Percentiles rank a stretch among this genome's conserved stretches.
These are phyloP conservation scores for Chymomyza procnemis DNA, from an alignment of 2,888 invertebrate species.

Conservation along the genomic window DNA sequence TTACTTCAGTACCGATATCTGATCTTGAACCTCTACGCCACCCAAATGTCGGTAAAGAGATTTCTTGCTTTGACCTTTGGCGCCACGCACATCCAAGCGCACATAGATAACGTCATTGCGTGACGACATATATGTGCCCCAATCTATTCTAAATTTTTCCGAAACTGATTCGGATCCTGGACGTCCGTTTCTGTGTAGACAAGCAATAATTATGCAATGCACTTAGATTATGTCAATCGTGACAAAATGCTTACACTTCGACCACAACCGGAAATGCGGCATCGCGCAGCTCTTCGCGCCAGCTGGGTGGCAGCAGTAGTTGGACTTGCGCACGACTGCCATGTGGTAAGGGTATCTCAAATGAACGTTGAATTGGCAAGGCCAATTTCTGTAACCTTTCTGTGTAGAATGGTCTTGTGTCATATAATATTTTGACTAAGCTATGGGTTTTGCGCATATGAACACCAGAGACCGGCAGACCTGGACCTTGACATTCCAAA, in stretches of 20 bases:
- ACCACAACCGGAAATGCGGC: constrained; percentile 93
- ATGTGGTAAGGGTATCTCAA: constrained; percentile 91
- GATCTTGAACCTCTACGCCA: constrained; percentile 94
- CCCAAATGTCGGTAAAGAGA: constrained; percentile 90
- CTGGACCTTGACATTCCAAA: constrained; percentile 94
- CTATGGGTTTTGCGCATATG: constrained; percentile 88
- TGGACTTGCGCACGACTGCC: constrained; percentile 93
- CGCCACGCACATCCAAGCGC: constrained; percentile 93
- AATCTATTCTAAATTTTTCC: constrained; percentile 90
- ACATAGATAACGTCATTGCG: constrained; percentile 94
- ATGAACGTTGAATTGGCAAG: constrained; percentile 88
- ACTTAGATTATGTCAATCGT: not conserved
- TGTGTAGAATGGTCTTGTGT: constrained; percentile 83
- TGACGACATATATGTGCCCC: constrained; percentile 95
- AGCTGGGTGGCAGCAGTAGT: constrained; percentile 91
- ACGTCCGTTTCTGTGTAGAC: constrained; percentile 86
- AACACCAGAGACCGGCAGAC: constrained; percentile 89
- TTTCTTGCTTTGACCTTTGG: constrained; percentile 88
- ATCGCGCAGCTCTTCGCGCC: constrained; percentile 90
- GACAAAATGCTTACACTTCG: constrained; percentile 84
- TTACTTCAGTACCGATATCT: constrained; percentile 89
- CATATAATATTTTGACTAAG: constrained; percentile 87
- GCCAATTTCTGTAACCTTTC: constrained; percentile 87
- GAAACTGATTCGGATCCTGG: constrained; percentile 95
- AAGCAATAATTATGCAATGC: not conserved